Evolutionary conservation across 2,797 vertebrate species (phyloP), one percentile per base, ranked within the genome.

Genomic region (Tenualosa thibaudeaui): DNA sequence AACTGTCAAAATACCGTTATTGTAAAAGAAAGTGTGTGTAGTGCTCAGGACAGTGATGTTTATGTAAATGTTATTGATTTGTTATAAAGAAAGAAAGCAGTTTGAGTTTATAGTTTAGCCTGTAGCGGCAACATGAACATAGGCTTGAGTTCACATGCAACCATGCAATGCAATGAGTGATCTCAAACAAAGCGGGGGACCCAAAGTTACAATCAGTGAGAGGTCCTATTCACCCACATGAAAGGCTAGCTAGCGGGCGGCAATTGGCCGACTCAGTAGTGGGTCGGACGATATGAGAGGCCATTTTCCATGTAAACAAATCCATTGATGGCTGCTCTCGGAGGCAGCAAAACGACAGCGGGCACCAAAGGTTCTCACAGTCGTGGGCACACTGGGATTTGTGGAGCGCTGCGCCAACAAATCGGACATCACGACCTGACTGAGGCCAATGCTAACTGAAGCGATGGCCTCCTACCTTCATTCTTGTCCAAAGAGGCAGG

Each of bases 151-250:
- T 78, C 87, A 90, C 92, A 90, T 91, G 87, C 91, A 90, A 82
- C 92, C 91, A 90, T 91, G 85, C 90, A 89, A 81, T 91, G 90
- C 91, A 90, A 84, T 90, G 88, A 93, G 91, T 92, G 92, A 93
- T 90, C 92, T 86, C 90, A 92, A 92, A 84, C 94, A 93, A 93
- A 94, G 93, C 91, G 90, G 90, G 89, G 89, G 93, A 93, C 92
- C 51, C 92, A 93, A 94, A 92, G 94, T 94, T 91, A 93, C 90
- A 91, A 90, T 91, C 93, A 94, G 94, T 93, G 94, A 93, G 93
- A 91, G 92, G 88, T 83, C 89, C 91, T 87, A 93, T 94, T 94
- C 92, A 93, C 91, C 93, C 93, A 94, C 93, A 93, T 93, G 93
- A 94, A 93, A 93, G 92, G 88, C 90, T 92, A 92, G 91, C 91